A percentile compares a stretch with the other conserved stretches of the same genome.
Conservation (phyloP, 2,113 vertebrate species). For the Gallinago media region DNA sequence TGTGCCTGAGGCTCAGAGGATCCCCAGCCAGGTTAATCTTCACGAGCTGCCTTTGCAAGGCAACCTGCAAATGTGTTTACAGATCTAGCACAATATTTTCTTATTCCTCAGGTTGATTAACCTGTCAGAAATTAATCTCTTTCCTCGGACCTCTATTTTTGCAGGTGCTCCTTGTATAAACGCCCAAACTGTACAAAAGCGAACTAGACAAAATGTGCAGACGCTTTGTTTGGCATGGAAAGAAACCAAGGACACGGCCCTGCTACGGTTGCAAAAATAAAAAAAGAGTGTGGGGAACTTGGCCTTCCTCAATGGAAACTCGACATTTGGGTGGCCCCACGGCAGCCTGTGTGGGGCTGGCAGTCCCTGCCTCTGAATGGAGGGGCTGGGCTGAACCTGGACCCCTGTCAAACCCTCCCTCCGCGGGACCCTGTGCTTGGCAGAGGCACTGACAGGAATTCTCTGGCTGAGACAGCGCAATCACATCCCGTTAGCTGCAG, state of each 20-base stretch:
- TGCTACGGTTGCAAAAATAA: slow-evolving; percentile 12
- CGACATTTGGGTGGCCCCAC: slow-evolving; percentile 50
- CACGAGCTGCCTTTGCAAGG: background rate
- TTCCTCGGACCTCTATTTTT: slow-evolving; percentile 41
- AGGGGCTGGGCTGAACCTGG: slow-evolving; percentile 43
- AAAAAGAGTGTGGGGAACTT: slow-evolving; percentile 32
- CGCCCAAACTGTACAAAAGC: rapidly evolving
- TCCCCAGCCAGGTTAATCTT: background rate
- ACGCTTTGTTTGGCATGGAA: slow-evolving; percentile 62
- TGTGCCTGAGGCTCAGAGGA: background rate
- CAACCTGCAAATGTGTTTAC: background rate
- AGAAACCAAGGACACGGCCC: slow-evolving; percentile 51
- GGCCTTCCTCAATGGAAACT: slow-evolving; percentile 64
- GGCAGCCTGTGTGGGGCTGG: slow-evolving; percentile 54
- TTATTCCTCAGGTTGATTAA: background rate
- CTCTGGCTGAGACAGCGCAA: background rate
- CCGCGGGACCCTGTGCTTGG: background rate
- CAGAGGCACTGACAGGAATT: slow-evolving; percentile 43
- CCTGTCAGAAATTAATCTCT: background rate
- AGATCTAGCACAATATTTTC: background rate
- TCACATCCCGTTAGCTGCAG: slow-evolving; percentile 16
- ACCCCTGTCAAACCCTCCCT: slow-evolving; percentile 34
- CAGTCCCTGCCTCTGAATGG: slow-evolving; percentile 24
- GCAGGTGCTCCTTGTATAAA: slow-evolving; percentile 33
- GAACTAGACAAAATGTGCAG: slow-evolving; percentile 60